A percentile compares a stretch with the other conserved stretches of the same genome.
Evolutionary conservation across 2,797 vertebrate species (phyloP).

Genomic region (Nyctalus aviator): DNA sequence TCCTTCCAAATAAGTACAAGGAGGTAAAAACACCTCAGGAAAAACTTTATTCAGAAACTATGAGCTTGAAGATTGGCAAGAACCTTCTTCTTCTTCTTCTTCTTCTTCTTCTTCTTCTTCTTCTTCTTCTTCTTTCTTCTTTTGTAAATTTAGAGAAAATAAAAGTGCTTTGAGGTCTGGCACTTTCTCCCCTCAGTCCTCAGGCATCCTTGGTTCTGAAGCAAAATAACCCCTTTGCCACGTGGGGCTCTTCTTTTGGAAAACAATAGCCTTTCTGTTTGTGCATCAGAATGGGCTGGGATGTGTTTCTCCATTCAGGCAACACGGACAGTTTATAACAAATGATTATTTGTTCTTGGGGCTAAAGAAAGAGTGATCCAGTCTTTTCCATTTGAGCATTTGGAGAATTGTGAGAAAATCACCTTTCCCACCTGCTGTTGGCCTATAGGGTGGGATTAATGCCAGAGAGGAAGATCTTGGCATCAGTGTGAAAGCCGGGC

Average conservation of each 20-base stretch:
- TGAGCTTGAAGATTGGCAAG: not conserved
- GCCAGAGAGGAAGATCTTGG: not conserved
- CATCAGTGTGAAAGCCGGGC: not conserved
- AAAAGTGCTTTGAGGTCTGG: not conserved
- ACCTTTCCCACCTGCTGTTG: not conserved
- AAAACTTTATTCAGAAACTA: constrained; percentile 7
- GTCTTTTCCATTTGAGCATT: constrained; percentile 38
- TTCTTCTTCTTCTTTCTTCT: not conserved
- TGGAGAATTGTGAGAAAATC: constrained; percentile 35
- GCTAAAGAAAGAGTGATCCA: not conserved
- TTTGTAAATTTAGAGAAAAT: constrained; percentile 46
- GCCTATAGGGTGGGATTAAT: not conserved
- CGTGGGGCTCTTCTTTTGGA: not conserved
- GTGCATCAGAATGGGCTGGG: not conserved
- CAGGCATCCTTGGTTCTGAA: constrained; percentile 30
- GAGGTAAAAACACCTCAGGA: not conserved
- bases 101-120: no score
- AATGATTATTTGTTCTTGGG: not conserved
- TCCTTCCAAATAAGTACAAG: not conserved
- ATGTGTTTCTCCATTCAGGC: not conserved
- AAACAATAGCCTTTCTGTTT: constrained; percentile 19
- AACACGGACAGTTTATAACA: not conserved
- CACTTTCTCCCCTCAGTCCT: not conserved
- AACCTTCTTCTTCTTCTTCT: not conserved
- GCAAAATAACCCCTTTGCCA: constrained; percentile 30